Conservation (phyloP, 2,888 invertebrate species). For the Epinotia brunnichana region DNA sequence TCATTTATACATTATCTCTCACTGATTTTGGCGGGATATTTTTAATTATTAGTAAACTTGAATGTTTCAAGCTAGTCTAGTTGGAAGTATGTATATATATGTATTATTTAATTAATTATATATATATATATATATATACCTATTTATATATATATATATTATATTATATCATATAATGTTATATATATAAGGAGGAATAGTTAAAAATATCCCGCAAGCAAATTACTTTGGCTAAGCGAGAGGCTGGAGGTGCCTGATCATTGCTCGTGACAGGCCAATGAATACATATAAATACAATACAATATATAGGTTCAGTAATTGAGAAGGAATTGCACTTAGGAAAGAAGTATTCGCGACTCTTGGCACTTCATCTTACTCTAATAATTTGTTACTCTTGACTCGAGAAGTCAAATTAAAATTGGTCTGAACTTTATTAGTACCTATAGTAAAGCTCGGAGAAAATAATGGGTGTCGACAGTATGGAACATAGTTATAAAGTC, state of each 20-base stretch:
- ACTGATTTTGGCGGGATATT: constrained; percentile 67
- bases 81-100: no score
- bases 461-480: constrained; percentile 41
- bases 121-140: no score
- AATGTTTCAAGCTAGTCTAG: not conserved
- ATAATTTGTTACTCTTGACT: constrained; percentile 54
- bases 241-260: constrained; percentile 48
- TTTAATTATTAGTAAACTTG: constrained; percentile 49
- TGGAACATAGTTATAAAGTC: constrained; percentile 14
- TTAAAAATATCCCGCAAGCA: constrained; percentile 59
- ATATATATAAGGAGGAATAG: constrained; percentile 12
- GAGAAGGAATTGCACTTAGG: constrained; percentile 79
- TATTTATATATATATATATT: no score
- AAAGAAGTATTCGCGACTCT: constrained; percentile 70
- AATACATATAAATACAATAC: constrained; percentile 50
- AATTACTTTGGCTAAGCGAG: constrained; percentile 60
- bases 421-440: constrained; percentile 41
- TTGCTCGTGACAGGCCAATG: constrained; percentile 34
- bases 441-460: constrained; percentile 41
- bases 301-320: constrained; percentile 63
- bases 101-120: no score
- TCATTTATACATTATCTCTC: constrained; percentile 62
- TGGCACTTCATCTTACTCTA: constrained; percentile 81
- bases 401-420: constrained; percentile 43
- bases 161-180: no score